Evolutionary conservation across 2,888 invertebrate genomes (phyloP).

Genomic region (Nomada lathburiana): DNA sequence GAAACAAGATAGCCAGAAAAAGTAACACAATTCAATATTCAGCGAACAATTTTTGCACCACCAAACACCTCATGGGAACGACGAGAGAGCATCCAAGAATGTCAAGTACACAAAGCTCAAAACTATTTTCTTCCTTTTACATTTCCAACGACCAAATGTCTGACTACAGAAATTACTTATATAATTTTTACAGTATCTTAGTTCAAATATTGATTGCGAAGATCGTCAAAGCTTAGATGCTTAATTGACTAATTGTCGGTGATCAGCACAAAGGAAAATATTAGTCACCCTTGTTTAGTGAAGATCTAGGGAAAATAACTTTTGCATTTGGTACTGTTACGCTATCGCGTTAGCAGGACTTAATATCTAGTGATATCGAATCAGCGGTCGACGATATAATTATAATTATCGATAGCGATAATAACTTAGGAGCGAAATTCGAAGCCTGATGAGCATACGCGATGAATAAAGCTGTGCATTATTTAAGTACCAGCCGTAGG

Average conservation of each 20-base stretch:
- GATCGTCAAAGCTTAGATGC: constrained; percentile 20
- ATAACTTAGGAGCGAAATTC: too few species aligned
- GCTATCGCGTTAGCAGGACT: background rate
- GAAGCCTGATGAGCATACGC: too few species aligned
- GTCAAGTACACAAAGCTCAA: constrained; percentile 14
- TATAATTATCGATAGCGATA: too few species aligned
- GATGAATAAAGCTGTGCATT: too few species aligned
- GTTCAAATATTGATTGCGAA: background rate
- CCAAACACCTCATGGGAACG: constrained; percentile 44
- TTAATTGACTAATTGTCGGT: constrained; percentile 20
- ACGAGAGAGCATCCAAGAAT: constrained; percentile 24
- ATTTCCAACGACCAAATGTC: background rate
- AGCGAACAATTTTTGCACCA: constrained; percentile 27
- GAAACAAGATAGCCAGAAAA: constrained; percentile 10
- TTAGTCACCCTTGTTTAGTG: background rate
- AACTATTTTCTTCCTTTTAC: background rate
- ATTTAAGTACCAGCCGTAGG: too few species aligned
- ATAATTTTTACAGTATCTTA: constrained; percentile 7
- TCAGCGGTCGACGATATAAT: too few species aligned
- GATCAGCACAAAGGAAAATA: constrained; percentile 15
- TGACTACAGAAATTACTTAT: background rate
- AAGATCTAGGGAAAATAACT: background rate
- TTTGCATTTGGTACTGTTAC: background rate
- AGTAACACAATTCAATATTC: background rate
- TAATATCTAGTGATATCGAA: too few species aligned